Evolutionary conservation across 2,113 vertebrate species (phyloP), one percentile per base, ranked within the genome.

Genomic region (Chionis minor): DNA sequence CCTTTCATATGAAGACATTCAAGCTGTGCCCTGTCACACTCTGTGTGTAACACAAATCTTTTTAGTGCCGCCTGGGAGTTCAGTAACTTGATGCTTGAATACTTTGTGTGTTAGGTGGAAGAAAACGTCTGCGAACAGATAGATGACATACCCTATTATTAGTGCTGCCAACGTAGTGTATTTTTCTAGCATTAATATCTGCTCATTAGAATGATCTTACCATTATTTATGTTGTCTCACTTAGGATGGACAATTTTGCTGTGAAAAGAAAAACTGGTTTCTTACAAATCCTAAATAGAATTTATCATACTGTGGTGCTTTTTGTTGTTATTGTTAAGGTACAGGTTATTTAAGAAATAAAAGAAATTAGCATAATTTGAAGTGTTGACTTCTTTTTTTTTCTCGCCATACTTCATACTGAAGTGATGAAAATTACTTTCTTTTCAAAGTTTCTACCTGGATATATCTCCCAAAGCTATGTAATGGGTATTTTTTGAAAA

Each of bases 381-480:
- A 89, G n/a, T 38, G 32, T 52, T 91, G 21, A 42, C 27, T 30
- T 63, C 8, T 55, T 38, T 86, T 54, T 24, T 27, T 67, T 47
- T 12, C 2, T 0, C 7, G 66, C 18, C 14, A 22, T 70, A 20
- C 7, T 54, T 81, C 18, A 73, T 8, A 28, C 0, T 52, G 26
- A 83, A 62, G 45, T 35, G 10, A 59, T 89, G 38, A 78, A 67
- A 80, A 63, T 52, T 28, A 27, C 19, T 79, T 74, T 66, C 0
- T 73, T 86, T 84, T 58, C 33, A 74, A 27, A 54, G 14, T 84
- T 83, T 11, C 27, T 73, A 15, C 4, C 15, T 70, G 30, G 65
- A 26, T 55, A 30, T 3, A 4, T 66, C 8, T 86, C 23, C 22
- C 49, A 61, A 66, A 85, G 49, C 9, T 66, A 27, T 3, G 2